Evolutionary conservation across 2,888 invertebrate genomes (phyloP).

Genomic region (Lepidonotus clava): DNA sequence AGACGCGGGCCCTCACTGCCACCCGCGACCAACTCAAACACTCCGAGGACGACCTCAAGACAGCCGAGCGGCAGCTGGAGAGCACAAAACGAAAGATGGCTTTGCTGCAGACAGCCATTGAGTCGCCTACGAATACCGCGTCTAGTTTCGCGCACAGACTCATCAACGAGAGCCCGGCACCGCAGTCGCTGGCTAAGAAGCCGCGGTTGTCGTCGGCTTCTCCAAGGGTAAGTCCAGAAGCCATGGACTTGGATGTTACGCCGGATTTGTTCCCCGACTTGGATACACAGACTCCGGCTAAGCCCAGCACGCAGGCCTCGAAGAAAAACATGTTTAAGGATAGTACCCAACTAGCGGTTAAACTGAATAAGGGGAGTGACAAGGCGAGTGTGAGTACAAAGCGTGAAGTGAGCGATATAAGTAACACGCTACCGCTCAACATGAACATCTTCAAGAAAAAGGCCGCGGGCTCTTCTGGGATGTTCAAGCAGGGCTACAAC

Average conservation of each 20-base stretch:
- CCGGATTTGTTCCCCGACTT: slow-evolving; percentile 44
- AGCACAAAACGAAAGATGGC: slow-evolving; percentile 60
- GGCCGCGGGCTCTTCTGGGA: background rate
- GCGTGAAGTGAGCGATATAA: slow-evolving; percentile 11
- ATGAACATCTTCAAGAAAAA: slow-evolving; percentile 55
- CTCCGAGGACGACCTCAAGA: slow-evolving; percentile 71
- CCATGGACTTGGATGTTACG: slow-evolving; percentile 45
- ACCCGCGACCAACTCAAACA: slow-evolving; percentile 68
- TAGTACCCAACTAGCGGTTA: slow-evolving; percentile 43
- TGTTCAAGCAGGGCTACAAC: slow-evolving; percentile 63
- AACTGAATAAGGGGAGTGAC: slow-evolving; percentile 50
- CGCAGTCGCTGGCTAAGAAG: slow-evolving; percentile 51
- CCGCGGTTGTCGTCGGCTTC: slow-evolving; percentile 51
- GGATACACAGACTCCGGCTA: background rate
- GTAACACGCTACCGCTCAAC: background rate
- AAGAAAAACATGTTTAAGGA: slow-evolving; percentile 39
- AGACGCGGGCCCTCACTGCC: slow-evolving; percentile 61
- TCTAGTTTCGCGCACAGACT: slow-evolving; percentile 62
- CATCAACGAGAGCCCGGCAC: slow-evolving; percentile 64
- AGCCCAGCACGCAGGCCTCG: slow-evolving; percentile 16
- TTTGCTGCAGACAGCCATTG: slow-evolving; percentile 60
- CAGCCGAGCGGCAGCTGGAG: slow-evolving; percentile 64
- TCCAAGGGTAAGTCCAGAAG: too few relatives aligned
- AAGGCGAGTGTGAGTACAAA: background rate
- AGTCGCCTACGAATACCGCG: slow-evolving; percentile 60